Evolutionary conservation across 2,888 invertebrate genomes (phyloP), one percentile per base, ranked within the genome.

Genomic region (Hetaerina titia): DNA sequence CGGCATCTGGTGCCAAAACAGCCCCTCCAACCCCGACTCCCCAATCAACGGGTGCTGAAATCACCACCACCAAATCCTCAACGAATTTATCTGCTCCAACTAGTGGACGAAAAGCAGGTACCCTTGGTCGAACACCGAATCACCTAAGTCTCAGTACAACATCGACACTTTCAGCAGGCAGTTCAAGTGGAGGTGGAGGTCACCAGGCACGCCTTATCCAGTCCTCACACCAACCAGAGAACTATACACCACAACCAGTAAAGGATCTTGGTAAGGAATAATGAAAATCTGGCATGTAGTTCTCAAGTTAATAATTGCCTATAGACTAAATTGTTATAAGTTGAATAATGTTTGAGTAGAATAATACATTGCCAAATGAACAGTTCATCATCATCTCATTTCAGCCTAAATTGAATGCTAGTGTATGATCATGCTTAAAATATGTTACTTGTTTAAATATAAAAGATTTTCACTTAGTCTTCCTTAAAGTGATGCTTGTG

Each of bases 111-210:
- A 92, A 92, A 22, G 92, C 92, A 25, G 92, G 92, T 96, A 97
- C 97, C 96, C 97, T 99, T 96, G 99, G 99, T 96, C 98, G 98
- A 96, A 99, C 99, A 96, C 99, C 99, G 96, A 99, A 99, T 98
- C 99, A 99, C 97, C 98, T 99, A 97, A 99, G 98, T 95, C 97
- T 98, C 97, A 99, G 99, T 97, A 99, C 99, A 96, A 99, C 99
- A 96, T 99, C 99, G 96, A 99, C 99, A 95, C 97, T 99, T 96
- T 99, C 99, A 96, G 99, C 99, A 95, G 99, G 99, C 96, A 99
- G 99, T 97, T 99, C 99, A 95, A 92, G 92, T 56, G 92, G 92
- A 92, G 92, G 92, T 22, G 92, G 92, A 92, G 98, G 99, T 96
- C 99, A 98, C 97, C 99, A 99, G 97, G 99, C 99, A 95, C 98